Base-by-base conservation (phyloP, 2,888 invertebrate genomes). In the Sphinx pinastri region DNA sequence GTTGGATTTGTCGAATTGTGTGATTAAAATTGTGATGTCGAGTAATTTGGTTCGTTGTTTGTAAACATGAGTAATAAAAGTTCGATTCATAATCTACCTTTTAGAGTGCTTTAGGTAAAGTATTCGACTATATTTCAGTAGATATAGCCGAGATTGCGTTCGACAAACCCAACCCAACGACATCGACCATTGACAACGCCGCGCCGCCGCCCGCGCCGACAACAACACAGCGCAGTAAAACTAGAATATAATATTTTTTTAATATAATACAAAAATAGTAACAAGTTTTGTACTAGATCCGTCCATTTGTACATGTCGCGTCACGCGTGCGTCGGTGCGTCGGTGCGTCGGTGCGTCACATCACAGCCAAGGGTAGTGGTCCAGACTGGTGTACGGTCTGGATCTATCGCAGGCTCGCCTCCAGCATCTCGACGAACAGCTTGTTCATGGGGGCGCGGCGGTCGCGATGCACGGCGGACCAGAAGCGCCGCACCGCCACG, bases 361-460 rank as follows among this genome's bases (percentile, higher is more conserved):
- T 67, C 70, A 58, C 67, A 67, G 57, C 67, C 67, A 58, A 67
- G 16, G 16, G 57, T 47, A 19, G 38, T 8, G 38, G 5, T 8
- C 6, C 2, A 5, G 7, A 8, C 3, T 8, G 2, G 38, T n/a
- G n/a, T n/a, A n/a, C n/a, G n/a, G n/a, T n/a, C n/a, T n/a, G n/a
- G n/a, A n/a, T 78, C 84, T 95, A 95, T 94, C 95, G 95, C 77
- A 95, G 90, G 74, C 95, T 96, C 1, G 97, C 96, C 89, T 99
- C 99, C 73, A 99, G 95, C 99, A 99, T 99, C 94, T 99, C 99
- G 67, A 98, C 96, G 93, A 99, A 99, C 69, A 99, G 95, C 91
- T 99, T 99, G 94, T 99, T 99, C 98, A 99, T 98, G 78, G 97
- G 97, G 72, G 98, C 97, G 86, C 97, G 96, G 7, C 98, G 97